These are phyloP conservation scores for Tachina lurida DNA, from an alignment of 2,888 invertebrate species.

Conservation along the genomic window DNA sequence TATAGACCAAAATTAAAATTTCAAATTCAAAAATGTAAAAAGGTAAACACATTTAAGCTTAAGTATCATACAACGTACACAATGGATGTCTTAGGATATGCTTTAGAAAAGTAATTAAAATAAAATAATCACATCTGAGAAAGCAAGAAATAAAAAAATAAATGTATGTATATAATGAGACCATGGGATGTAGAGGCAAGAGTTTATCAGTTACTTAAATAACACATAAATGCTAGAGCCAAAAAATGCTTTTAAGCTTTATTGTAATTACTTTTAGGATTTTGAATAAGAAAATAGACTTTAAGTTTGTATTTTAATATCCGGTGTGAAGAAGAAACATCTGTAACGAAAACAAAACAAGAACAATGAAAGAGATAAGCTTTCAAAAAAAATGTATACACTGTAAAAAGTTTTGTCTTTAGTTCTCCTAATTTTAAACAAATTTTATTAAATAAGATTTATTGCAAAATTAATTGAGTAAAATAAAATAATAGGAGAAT, in stretches of 20 bases:
- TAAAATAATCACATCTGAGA: background rate
- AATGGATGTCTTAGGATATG: background rate
- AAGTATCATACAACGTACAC: constrained; percentile 1
- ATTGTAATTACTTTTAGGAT: constrained; percentile 14
- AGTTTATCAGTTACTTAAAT: constrained; percentile 28
- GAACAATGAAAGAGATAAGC: background rate
- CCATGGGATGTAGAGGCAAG: constrained; percentile 4
- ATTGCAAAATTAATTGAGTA: no score
- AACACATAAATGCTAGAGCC: background rate
- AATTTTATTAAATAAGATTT: background rate
- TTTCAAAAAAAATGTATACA: background rate
- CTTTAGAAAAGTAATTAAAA: constrained; percentile 8
- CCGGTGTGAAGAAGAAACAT: background rate
- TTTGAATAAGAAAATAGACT: background rate
- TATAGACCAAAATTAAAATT: constrained; percentile 46
- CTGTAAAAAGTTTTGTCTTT: background rate
- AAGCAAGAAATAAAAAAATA: background rate
- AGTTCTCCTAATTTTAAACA: no score
- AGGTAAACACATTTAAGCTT: constrained; percentile 28
- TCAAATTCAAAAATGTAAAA: constrained; percentile 41
- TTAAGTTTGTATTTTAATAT: background rate
- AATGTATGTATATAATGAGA: no score
- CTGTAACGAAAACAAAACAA: background rate
- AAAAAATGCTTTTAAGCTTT: constrained; percentile 9
- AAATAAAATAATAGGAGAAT: no score